Base-by-base conservation (phyloP, 2,888 invertebrate genomes). In the Siphlonurus alternatus region DNA sequence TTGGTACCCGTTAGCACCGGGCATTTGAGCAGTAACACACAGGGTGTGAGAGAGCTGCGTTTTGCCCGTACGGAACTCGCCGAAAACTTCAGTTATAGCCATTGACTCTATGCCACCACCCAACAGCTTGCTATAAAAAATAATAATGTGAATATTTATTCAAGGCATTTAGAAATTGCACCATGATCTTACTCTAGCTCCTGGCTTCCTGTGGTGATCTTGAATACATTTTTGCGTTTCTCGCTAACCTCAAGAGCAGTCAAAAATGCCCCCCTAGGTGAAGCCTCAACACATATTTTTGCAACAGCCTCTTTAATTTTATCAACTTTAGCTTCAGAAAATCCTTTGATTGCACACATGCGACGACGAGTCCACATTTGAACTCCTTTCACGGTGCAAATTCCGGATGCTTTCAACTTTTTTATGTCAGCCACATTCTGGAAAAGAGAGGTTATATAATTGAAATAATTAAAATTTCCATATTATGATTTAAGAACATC, bases 51-150 rank as follows among this genome's bases (percentile, higher is more conserved):
- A 86, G 5, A 90, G 73, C 72, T 90, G 89, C 0, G 89, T 89
- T 76, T 90, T 90, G 19, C 89, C 90, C 1, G 88, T 87, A 25
- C 89, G 80, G 72, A 88, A 89, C 76, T 90, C 89, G 3, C 89
- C 89, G 74, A 89, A 90, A 5, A 84, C 88, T 78, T 90, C 89
- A 0, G 89, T 89, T 63, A 90, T 89, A 0, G 88, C 81, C 88
- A 89, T 89, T 3, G 89, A 89, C 75, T 90, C 89, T 63, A 90
- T 79, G 0, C 89, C 89, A 25, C 89, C 89, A 2, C 86, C 88
- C 60, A 89, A 73, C 24, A 90, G 76, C 73, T 86, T 86, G 72
- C 89, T 89, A 69, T 67, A 75, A 72, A 64, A 65, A 67, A 64
- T 54, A 62, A 67, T 67, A 25, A 63, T 56, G 53, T 59, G 10